Conservation (phyloP, 2,797 vertebrate species). For the Remorina albescens region DNA sequence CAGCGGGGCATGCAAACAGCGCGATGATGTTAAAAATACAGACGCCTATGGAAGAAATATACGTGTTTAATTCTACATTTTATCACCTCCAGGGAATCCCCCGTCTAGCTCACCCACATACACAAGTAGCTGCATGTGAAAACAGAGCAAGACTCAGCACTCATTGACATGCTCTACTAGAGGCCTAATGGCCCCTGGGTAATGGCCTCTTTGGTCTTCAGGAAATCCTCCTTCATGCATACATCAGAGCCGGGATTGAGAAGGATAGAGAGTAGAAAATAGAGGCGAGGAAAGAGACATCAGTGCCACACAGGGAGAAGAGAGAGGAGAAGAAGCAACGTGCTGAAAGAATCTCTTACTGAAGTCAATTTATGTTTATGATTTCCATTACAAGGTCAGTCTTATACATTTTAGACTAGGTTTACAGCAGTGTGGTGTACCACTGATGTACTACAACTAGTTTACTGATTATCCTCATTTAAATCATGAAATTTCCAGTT, state of each 20-base stretch:
- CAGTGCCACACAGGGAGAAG: slow-evolving; percentile 68
- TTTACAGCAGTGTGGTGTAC: not conserved
- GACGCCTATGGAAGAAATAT: slow-evolving; percentile 23
- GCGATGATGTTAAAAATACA: slow-evolving; percentile 13
- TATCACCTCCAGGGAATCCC: slow-evolving; percentile 38
- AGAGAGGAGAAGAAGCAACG: slow-evolving; percentile 37
- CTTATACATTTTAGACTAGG: slow-evolving; percentile 6
- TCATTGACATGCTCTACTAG: slow-evolving; percentile 85
- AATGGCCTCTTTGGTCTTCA: slow-evolving; percentile 86
- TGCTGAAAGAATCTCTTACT: slow-evolving; percentile 18
- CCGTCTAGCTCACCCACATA: slow-evolving; percentile 31
- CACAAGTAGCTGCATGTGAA: slow-evolving; percentile 69
- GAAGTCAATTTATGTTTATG: slow-evolving; percentile 42
- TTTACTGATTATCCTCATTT: not conserved
- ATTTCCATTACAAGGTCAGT: slow-evolving; percentile 30
- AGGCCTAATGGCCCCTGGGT: slow-evolving; percentile 87
- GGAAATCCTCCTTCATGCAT: slow-evolving; percentile 85
- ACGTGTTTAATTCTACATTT: slow-evolving; percentile 38
- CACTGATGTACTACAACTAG: not conserved
- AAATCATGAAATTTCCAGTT: not conserved
- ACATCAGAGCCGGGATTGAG: slow-evolving; percentile 82
- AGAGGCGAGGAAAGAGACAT: slow-evolving; percentile 67
- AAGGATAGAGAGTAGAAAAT: slow-evolving; percentile 68
- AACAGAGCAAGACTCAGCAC: slow-evolving; percentile 80
- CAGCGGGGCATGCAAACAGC: not conserved